Base-by-base conservation (phyloP, 1,140 invertebrate species). In the Eubasilissa regina region DNA sequence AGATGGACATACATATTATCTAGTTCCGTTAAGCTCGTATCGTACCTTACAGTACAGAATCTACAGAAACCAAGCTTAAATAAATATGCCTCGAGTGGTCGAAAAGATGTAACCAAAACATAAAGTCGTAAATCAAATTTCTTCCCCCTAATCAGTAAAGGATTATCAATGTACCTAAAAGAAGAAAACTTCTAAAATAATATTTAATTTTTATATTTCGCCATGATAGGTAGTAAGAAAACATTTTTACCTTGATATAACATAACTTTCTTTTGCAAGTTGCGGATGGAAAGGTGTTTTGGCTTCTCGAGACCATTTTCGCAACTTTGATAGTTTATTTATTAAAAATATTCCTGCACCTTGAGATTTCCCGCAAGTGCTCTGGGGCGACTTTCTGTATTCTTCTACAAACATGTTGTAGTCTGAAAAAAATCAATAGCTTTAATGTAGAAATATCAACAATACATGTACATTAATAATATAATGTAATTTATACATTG, bases 331-430 rank as follows among this genome's bases (percentile, higher is more conserved):
- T 51, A 97, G 86, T 89, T 96, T 97, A 84, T 97, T 97, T 81
- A 97, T 96, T 0, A 97, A 88, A 85, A 97, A 96, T 81, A 97
- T 97, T 7, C 96, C 95, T 6, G 94, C 92, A 0, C 95, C 95
- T 87, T 97, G 96, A 12, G 95, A 97, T 86, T 96, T 95, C 19
- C 96, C 97, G 85, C 96, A 97, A 0, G 97, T 98, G 77, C 95
- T 96, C 81, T 96, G 93, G 0, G 97, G 97, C 76, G 95, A 95
- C 86, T 97, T 97, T 58, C 94, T 87, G 86, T 98, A 98, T 85
- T 98, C 97, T 85, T 98, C 96, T 0, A 97, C 96, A 88, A 98
- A 98, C 92, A 98, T 94, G 85, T 98, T 98, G 85, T 98, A 98
- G 87, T 98, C 95, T 88, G 81, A 8, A 81, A 4, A 64, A 9